phyloP scores from a whole-genome alignment of 2,113 vertebrate species.

The Notiomystis cincta region DNA sequence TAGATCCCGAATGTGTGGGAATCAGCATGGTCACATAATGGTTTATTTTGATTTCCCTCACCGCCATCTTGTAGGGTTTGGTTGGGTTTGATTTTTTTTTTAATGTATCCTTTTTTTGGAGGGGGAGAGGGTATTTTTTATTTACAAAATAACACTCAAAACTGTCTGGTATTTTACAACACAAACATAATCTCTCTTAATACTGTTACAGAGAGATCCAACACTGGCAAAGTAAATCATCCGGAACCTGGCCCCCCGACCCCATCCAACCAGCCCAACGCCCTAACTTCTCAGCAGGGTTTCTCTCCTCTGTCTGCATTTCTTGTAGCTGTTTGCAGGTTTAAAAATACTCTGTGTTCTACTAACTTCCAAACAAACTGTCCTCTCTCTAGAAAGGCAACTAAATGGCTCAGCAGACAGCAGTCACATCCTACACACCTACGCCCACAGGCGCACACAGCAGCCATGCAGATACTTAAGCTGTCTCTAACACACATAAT shows the following conservation, averaged over 20 bases:
- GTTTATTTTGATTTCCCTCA: neutral
- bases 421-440: constrained; percentile 46
- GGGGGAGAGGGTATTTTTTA: neutral
- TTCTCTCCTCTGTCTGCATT: neutral
- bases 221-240: neutral
- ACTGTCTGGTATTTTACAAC: neutral
- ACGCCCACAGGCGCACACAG: constrained; percentile 4
- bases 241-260: neutral
- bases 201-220: neutral
- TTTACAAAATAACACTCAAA: neutral
- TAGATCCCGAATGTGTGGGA: neutral
- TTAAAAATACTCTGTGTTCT: constrained; percentile 48
- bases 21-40: neutral
- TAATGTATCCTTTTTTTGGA: neutral
- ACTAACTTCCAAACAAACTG: constrained; percentile 53
- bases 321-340: neutral
- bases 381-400: constrained; percentile 56
- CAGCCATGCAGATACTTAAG: constrained; percentile 39
- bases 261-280: neutral
- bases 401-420: constrained; percentile 41
- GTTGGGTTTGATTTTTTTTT: neutral
- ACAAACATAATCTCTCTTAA: neutral
- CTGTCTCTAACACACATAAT: constrained; percentile 56
- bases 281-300: neutral
- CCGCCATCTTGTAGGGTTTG: neutral